phyloP scores from a whole-genome alignment of 2,113 vertebrate genomes.

The Benitochromis conjunctus region DNA sequence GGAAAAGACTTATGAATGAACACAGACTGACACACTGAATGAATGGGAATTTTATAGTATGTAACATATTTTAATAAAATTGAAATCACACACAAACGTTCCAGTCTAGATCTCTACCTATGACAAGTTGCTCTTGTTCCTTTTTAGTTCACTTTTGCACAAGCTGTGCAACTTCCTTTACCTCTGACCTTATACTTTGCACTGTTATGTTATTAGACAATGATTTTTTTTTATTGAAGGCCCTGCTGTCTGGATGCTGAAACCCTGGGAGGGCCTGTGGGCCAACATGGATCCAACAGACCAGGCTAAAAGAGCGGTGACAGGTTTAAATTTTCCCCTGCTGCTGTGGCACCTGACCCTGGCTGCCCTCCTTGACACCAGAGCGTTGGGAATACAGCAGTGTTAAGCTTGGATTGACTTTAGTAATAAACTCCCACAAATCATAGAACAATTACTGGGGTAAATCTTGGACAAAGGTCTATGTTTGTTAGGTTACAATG shows the following conservation, averaged over 20 bases:
- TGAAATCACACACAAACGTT: background rate
- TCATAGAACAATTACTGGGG: background rate
- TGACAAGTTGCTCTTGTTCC: background rate
- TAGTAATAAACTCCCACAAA: background rate
- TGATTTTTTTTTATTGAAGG: constrained; percentile 29
- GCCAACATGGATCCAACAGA: background rate
- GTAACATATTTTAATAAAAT: background rate
- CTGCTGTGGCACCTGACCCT: constrained; percentile 35
- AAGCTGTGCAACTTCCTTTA: background rate
- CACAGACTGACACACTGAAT: background rate
- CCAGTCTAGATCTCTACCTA: background rate
- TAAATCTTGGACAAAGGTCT: too few species aligned
- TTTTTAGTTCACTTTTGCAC: background rate
- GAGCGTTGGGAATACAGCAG: background rate
- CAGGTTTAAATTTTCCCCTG: background rate
- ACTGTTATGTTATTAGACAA: background rate
- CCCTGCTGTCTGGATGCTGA: background rate
- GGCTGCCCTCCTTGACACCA: background rate
- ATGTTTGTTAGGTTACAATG: background rate
- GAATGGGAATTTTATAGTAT: background rate
- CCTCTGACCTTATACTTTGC: constrained; percentile 12
- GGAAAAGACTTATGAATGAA: background rate
- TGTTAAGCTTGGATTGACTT: background rate
- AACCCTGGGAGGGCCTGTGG: background rate
- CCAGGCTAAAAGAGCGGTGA: background rate